phyloP scores from a whole-genome alignment of 2,113 vertebrate species.

The Rhinoptilus africanus region DNA sequence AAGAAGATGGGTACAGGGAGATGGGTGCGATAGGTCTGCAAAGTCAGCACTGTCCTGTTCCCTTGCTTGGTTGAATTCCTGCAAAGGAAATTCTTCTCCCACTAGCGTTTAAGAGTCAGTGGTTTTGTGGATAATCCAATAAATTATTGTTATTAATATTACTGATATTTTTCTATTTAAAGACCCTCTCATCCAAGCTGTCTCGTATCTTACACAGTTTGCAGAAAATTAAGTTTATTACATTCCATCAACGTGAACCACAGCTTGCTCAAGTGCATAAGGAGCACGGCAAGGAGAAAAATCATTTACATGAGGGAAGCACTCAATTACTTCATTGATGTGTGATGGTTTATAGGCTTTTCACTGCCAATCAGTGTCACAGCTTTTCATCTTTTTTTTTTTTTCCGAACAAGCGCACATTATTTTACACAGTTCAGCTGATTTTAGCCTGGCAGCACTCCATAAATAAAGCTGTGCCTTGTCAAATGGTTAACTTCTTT shows the following conservation, averaged over 20 bases:
- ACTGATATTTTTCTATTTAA: neutral
- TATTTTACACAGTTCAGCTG: neutral
- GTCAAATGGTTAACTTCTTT: neutral
- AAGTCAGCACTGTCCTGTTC: neutral
- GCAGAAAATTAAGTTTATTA: neutral
- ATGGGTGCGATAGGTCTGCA: neutral
- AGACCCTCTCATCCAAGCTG: neutral
- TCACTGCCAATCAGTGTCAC: conserved; percentile 33
- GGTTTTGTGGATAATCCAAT: neutral
- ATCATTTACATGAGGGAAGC: neutral
- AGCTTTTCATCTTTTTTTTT: neutral
- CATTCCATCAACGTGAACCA: neutral
- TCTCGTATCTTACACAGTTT: neutral
- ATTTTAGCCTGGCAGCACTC: conserved; percentile 8
- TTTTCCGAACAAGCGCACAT: neutral
- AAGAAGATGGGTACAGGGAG: neutral
- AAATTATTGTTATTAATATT: neutral
- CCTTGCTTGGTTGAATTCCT: neutral
- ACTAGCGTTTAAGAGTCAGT: neutral
- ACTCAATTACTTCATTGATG: neutral
- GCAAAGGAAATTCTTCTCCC: neutral
- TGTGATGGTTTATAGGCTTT: neutral
- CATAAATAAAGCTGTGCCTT: conserved; percentile 10
- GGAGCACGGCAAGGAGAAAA: neutral
- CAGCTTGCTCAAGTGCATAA: neutral